Evolutionary conservation across 2,113 vertebrate genomes (phyloP), one percentile per base, ranked within the genome.

Genomic region (Regulus satrapa): DNA sequence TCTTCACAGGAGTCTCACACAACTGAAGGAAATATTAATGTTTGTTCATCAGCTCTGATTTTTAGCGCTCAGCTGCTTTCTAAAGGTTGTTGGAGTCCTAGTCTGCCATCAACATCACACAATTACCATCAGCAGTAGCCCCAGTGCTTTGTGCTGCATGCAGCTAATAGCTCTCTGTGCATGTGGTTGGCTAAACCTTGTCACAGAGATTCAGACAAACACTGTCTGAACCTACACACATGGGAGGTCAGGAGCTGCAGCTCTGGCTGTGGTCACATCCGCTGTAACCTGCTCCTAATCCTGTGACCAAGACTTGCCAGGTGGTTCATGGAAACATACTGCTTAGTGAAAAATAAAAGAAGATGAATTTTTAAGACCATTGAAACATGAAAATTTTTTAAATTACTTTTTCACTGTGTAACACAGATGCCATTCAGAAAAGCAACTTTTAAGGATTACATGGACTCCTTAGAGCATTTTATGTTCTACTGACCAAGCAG

Each of bases 1-100:
- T 95, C 87, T 96, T 96, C 74, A 85, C 88, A 92, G 78, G 71
- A 88, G 38, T 69, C 67, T 73, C 43, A 80, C 71, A 71, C 51
- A 83, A 79, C 84, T 85, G 93, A 88, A 93, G 54, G 77, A 95
- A 88, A 89, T 88, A 94, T 25, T 76, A 82, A 73, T 54, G 46
- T 69, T 85, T 93, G 75, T 59, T 93, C 92, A 69, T 73, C 89
- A 92, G 63, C 58, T 83, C 66, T 55, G 59, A 51, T 92, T 95
- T 76, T 88, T 76, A 83, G 62, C 59, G 85, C 67, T 93, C 78
- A 93, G 59, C 34, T 76, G n/a, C 49, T 79, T 93, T 54, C 62
- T 79, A 40, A 88, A 85, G 75, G 78, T 55, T 93, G 59, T 54
- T 82, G 54, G 69, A 94, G 69, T 52, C 62, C 71, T 40, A 51